phyloP scores from a whole-genome alignment of 2,797 vertebrate species.

The Myotis myotis region DNA sequence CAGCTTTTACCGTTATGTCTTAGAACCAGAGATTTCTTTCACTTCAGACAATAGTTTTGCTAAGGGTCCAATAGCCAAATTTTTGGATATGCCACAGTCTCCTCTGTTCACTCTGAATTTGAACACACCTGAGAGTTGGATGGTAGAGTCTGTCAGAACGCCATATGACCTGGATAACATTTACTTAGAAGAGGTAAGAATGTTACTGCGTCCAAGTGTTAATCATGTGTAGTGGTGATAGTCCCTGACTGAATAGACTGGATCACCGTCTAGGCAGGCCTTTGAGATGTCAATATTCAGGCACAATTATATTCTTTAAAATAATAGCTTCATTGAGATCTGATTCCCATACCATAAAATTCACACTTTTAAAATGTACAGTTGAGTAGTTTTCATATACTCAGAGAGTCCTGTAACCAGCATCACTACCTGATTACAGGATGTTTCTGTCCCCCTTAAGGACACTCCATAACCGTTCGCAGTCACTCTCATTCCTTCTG shows the following conservation, averaged over 20 bases:
- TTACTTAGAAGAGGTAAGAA: conserved; percentile 95
- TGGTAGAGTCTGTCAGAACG: conserved; percentile 97
- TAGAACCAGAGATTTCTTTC: conserved; percentile 95
- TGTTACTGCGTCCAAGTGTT: background rate
- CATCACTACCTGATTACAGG: background rate
- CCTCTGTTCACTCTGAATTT: conserved; percentile 97
- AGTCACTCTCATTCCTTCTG: background rate
- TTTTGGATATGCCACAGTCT: conserved; percentile 98
- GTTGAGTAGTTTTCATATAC: background rate
- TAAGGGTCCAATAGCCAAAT: conserved; percentile 94
- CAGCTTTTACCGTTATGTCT: conserved; percentile 96
- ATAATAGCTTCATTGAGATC: background rate
- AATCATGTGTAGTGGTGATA: background rate
- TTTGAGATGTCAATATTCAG: background rate
- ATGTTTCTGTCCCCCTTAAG: background rate
- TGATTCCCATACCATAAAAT: background rate
- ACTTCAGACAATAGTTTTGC: conserved; percentile 89
- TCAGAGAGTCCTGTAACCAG: background rate
- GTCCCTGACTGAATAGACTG: background rate
- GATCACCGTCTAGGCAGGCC: background rate
- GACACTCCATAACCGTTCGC: background rate
- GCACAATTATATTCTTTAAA: background rate
- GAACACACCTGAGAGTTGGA: conserved; percentile 98
- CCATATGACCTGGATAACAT: conserved; percentile 99
- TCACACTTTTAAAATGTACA: background rate